Percentiles rank a stretch among this genome's conserved stretches.
Evolutionary conservation across 2,888 invertebrate genomes (phyloP).

Genomic region (Drosophila neonasuta): DNA sequence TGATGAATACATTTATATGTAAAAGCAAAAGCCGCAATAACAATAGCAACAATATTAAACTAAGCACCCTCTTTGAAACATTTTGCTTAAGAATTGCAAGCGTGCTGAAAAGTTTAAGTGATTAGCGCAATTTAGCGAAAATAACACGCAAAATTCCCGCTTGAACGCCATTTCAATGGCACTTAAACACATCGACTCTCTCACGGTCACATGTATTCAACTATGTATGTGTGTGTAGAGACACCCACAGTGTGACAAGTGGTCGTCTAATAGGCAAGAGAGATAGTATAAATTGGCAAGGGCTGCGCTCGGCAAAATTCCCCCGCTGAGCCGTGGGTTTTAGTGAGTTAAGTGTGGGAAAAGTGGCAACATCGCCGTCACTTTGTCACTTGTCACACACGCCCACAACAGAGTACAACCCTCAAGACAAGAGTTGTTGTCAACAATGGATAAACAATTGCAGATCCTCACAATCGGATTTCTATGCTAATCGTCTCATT

Average conservation of each 20-base stretch:
- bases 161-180: constrained; percentile 76
- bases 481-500: constrained; percentile 75
- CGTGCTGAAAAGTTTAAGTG: constrained; percentile 67
- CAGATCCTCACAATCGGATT: constrained; percentile 79
- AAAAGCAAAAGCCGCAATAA: constrained; percentile 35
- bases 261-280: constrained; percentile 39
- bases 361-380: constrained; percentile 48
- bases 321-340: constrained; percentile 52
- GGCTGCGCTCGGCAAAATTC: constrained; percentile 32
- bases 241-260: constrained; percentile 42
- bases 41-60: constrained; percentile 42
- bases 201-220: constrained; percentile 2
- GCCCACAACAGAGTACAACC: constrained; percentile 56
- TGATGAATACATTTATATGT: constrained; percentile 37
- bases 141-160: constrained; percentile 75
- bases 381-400: constrained; percentile 56
- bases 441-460: constrained; percentile 69
- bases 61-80: constrained; percentile 21
- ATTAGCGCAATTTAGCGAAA: constrained; percentile 77
- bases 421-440: constrained; percentile 38
- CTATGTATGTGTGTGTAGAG: constrained; percentile 6
- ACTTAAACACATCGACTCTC: constrained; percentile 46
- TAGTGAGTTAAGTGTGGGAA: constrained; percentile 71
- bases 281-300: constrained; percentile 47
- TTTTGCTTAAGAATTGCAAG: constrained; percentile 4